These are phyloP conservation scores for Bombyx mori DNA, from an alignment of 1,140 invertebrate genomes.

Conservation along the genomic window DNA sequence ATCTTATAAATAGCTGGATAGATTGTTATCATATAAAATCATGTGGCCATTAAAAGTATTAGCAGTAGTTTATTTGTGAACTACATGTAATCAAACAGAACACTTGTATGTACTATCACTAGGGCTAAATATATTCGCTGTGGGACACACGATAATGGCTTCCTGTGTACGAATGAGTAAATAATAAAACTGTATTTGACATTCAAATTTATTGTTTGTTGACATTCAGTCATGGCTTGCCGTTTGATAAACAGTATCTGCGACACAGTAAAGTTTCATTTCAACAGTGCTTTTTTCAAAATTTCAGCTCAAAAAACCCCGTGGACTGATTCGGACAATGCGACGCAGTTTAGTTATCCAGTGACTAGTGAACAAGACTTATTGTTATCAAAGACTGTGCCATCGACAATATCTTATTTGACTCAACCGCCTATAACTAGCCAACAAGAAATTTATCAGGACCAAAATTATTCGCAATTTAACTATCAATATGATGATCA, in stretches of 20 bases:
- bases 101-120: no score
- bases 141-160: constrained; percentile 36
- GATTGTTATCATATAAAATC: no score
- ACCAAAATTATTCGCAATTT: constrained; percentile 56
- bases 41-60: no score
- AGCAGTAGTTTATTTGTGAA: no score
- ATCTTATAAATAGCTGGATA: no score
- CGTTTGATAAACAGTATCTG: constrained; percentile 30
- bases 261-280: constrained; percentile 27
- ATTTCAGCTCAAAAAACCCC: constrained; percentile 62
- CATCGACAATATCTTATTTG: constrained; percentile 45
- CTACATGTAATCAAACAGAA: no score
- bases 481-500: constrained; percentile 69
- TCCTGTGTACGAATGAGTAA: constrained; percentile 29
- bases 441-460: constrained; percentile 49
- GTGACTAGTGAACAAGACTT: constrained; percentile 40
- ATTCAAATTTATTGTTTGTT: constrained; percentile 26
- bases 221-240: constrained; percentile 30
- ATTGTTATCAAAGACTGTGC: constrained; percentile 41
- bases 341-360: constrained; percentile 48
- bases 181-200: no score
- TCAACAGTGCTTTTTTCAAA: constrained; percentile 39
- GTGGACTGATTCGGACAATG: constrained; percentile 51
- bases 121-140: background rate
- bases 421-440: constrained; percentile 38